Evolutionary conservation across 2,888 invertebrate species (phyloP).

Genomic region (Leucania comma): DNA sequence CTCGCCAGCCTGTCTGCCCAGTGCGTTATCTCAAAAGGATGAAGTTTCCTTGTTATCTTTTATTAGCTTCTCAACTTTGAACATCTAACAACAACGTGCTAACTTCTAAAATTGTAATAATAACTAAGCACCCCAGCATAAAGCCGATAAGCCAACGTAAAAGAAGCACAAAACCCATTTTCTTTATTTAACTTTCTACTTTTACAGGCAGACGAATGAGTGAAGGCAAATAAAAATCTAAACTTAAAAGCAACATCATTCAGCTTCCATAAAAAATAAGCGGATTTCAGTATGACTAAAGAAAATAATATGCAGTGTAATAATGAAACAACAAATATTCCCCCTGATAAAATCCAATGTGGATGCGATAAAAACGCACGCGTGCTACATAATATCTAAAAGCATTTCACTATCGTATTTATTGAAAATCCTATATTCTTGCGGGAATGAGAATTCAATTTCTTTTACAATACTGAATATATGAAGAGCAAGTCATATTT

Average conservation of each 20-base stretch:
- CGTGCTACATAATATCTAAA: conserved; percentile 52
- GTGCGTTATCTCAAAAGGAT: conserved; percentile 19
- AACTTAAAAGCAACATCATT: conserved; percentile 43
- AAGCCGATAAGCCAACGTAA: conserved; percentile 29
- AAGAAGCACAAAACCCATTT: conserved; percentile 27
- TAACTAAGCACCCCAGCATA: conserved; percentile 14
- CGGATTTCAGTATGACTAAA: conserved; percentile 32
- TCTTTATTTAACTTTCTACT: conserved; percentile 38
- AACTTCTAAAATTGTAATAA: conserved; percentile 47
- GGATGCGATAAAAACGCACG: conserved; percentile 60
- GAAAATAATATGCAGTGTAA: conserved; percentile 53
- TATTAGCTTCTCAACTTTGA: conserved; percentile 47
- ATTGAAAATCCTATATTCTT: conserved; percentile 62
- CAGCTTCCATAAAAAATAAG: conserved; percentile 31
- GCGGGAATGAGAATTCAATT: conserved; percentile 62
- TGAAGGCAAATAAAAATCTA: conserved; percentile 29
- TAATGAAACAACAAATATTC: conserved; percentile 57
- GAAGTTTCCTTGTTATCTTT: conserved; percentile 51
- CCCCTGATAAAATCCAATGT: conserved; percentile 48
- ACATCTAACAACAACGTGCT: conserved; percentile 31
- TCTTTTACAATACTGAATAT: conserved; percentile 60
- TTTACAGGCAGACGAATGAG: conserved; percentile 22
- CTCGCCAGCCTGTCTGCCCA: background rate
- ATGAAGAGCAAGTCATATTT: conserved; percentile 62
- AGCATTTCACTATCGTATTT: conserved; percentile 58